Base-by-base conservation (phyloP, 2,113 vertebrate genomes). In the Poecilia latipinna region DNA sequence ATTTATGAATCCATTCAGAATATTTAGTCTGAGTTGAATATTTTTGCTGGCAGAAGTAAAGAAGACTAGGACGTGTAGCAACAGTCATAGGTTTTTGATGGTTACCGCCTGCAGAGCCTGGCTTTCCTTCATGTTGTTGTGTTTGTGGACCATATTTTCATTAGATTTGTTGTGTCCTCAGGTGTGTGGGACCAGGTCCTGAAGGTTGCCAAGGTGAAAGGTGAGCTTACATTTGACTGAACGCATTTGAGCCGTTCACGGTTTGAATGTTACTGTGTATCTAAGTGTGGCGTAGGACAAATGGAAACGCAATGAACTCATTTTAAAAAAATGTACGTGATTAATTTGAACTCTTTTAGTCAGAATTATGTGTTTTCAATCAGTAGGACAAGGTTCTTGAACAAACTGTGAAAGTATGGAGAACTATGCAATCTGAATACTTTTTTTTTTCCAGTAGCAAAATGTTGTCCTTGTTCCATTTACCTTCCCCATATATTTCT, bases 171-270 rank as follows among this genome's bases (percentile, higher is more conserved):
- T 82, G 83, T 62, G 3, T 82, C 80, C 81, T 12, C 78, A 95
- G 95, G 77, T 95, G 95, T 61, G 68, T 13, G 2, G 93, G 87
- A 1, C 90, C 88, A 35, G 87, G 92, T 74, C 85, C 90, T 11
- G 54, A 82, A 75, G 93, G 92, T 74, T 95, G 95, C 78, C 92
- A 89, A 68, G 71, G 57, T 39, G 91, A 86, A 87, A 77, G 35
- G 94, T 94, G 64, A 91, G 81, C 65, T 33, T 12, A 65, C 8
- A 26, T 24, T 12, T 33, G 19, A 19, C 24, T 32, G 8, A 51
- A 51, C 2, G 17, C 2, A 1, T 24, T 10, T 33, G 28, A 33
- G 22, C 1, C 19, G 2, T 39, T 63, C 19, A 57, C 22, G 8
- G 65, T 39, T 11, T 29, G 8, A 65, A n/a, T 3, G 17, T 63